phyloP scores from a whole-genome alignment of 2,888 invertebrate genomes.

The Vesta saturnalis region DNA sequence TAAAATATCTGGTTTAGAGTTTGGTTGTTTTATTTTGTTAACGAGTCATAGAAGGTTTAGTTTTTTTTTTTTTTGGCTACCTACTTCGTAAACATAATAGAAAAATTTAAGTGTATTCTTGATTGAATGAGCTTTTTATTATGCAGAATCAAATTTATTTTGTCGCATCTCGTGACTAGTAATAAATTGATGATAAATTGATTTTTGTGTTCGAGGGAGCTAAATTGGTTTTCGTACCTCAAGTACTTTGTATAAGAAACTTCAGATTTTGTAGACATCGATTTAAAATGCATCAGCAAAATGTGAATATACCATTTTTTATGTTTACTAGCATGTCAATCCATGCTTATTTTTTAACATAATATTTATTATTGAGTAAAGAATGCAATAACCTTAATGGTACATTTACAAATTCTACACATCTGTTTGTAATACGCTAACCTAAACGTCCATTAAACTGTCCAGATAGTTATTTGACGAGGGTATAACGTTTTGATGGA shows the following conservation, averaged over 20 bases:
- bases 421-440: too few relatives aligned
- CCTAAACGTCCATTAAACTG: too few relatives aligned
- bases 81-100: conserved; percentile 35
- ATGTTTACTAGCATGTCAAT: too few relatives aligned
- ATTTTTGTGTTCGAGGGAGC: conserved; percentile 39
- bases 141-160: conserved; percentile 36
- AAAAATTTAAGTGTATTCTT: conserved; percentile 35
- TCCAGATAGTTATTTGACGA: too few relatives aligned
- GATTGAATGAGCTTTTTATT: conserved; percentile 36
- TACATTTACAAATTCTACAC: too few relatives aligned
- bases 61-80: conserved; percentile 37
- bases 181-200: conserved; percentile 42
- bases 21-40: conserved; percentile 20
- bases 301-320: neutral
- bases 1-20: conserved; percentile 7
- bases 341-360: too few relatives aligned
- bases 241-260: conserved; percentile 38
- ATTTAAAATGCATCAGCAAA: conserved; percentile 23
- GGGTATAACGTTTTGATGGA: too few relatives aligned
- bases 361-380: too few relatives aligned
- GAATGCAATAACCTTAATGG: too few relatives aligned
- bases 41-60: conserved; percentile 15
- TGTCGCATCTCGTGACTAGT: conserved; percentile 40
- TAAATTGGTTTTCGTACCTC: conserved; percentile 41
- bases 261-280: conserved; percentile 30